Evolutionary conservation across 2,797 vertebrate genomes (phyloP), one percentile per base, ranked within the genome.

Genomic region (Eospalax fontanierii): DNA sequence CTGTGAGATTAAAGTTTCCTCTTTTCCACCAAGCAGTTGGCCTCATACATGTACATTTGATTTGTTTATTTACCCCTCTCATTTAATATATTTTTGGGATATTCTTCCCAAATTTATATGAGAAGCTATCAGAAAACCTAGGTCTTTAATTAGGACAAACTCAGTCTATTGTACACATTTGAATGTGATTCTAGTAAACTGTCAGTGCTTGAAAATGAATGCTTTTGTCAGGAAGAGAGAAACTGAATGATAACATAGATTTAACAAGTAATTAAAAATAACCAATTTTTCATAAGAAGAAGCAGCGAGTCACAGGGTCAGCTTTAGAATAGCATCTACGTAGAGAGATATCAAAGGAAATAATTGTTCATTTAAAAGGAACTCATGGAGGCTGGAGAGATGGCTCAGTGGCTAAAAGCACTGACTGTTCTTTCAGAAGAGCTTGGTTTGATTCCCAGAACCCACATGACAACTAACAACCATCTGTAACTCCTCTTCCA

Each of bases 251-350:
- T 54, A 97, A 95, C 43, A 95, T 40, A 54, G 50, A 96, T 89
- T 88, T 97, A 83, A 91, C 57, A 97, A 70, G 97, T 97, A 93
- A 95, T 76, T 57, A 83, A 43, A 96, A 97, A 96, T 80, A 96
- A 95, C 63, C 71, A 2, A 79, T 89, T 98, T 97, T 78, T 57
- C 24, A 93, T 63, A 86, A 12, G 78, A 97, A 95, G 76, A 93
- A 96, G 90, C 28, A 87, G 40, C 38, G 73, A 95, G 54, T 78
- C 84, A 91, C 33, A 63, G 50, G 70, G 90, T 65, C 59, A 1
- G 0, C 75, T 95, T 94, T 71, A 89, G 95, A 97, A 97, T 4
- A 57, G 91, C 61, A 95, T 35, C 84, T 96, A 95, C 28, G 57
- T 91, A 57, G 93, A 80, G 65, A 97, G 96, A 96, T 8, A 38